Conservation (phyloP, 2,888 invertebrate genomes). For the Baronia brevicornis region DNA sequence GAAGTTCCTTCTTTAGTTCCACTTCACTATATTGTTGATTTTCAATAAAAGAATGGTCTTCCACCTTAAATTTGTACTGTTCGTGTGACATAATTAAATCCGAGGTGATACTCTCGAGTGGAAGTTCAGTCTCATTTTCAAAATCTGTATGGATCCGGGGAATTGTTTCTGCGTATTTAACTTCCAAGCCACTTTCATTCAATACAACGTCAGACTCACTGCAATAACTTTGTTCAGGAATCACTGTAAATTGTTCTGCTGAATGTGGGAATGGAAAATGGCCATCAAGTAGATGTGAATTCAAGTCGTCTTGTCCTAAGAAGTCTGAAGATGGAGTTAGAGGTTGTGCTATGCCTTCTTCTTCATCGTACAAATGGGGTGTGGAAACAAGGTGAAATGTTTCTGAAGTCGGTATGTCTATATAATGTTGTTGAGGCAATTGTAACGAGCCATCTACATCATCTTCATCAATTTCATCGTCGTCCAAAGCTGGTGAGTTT, state of each 20-base stretch:
- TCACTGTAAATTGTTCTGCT: conserved; percentile 70
- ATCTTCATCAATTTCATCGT: conserved; percentile 64
- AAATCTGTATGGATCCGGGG: conserved; percentile 44
- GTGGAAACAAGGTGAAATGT: conserved; percentile 78
- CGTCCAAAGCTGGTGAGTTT: conserved; percentile 61
- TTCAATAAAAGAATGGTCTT: conserved; percentile 52
- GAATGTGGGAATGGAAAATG: conserved; percentile 69
- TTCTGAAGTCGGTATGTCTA: conserved; percentile 76
- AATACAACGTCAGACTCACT: conserved; percentile 59
- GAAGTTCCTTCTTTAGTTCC: conserved; percentile 64
- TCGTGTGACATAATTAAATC: conserved; percentile 45
- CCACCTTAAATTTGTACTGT: conserved; percentile 52
- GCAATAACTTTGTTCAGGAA: conserved; percentile 59
- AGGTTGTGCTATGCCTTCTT: conserved; percentile 74
- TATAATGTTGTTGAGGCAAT: conserved; percentile 63
- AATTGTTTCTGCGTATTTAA: conserved; percentile 64
- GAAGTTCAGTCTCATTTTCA: conserved; percentile 34
- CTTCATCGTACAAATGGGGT: conserved; percentile 76
- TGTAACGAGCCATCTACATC: conserved; percentile 59
- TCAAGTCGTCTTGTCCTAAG: conserved; percentile 66
- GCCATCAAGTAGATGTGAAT: conserved; percentile 62
- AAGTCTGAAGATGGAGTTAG: conserved; percentile 69
- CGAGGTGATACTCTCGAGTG: conserved; percentile 45
- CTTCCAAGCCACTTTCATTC: conserved; percentile 56
- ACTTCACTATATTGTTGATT: conserved; percentile 61